A percentile compares a stretch with the other conserved stretches of the same genome.
phyloP scores from a whole-genome alignment of 1,140 invertebrate genomes.

The Anoplolepis gracilipes region DNA sequence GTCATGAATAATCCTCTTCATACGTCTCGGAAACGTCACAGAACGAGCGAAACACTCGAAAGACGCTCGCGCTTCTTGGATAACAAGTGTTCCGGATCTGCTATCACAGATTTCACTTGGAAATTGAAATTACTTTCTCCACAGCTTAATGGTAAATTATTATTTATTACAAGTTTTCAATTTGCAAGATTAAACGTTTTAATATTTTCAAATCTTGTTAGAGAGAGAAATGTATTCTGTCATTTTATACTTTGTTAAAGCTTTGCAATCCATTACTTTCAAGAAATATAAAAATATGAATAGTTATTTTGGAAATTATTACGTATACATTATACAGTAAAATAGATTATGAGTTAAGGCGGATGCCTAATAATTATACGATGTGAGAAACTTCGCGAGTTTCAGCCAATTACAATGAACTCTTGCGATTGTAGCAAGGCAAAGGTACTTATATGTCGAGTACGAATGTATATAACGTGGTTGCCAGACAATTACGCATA shows the following conservation, averaged over 20 bases:
- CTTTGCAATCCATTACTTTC: neutral
- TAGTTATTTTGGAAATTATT: neutral
- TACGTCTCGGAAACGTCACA: neutral
- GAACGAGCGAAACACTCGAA: neutral
- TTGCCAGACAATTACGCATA: slow-evolving; percentile 21
- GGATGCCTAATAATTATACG: neutral
- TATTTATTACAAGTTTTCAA: neutral
- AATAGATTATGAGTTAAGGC: neutral
- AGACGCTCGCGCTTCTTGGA: neutral
- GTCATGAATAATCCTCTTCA: slow-evolving; percentile 21
- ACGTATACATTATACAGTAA: no score
- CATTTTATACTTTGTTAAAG: neutral
- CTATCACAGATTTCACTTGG: slow-evolving; percentile 1
- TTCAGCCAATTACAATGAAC: slow-evolving; percentile 49
- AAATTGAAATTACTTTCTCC: neutral
- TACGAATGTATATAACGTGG: slow-evolving; percentile 6
- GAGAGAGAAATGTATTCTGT: neutral
- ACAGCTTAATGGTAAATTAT: neutral
- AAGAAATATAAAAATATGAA: neutral
- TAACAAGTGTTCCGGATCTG: neutral
- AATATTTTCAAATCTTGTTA: neutral
- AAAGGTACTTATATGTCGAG: slow-evolving; percentile 32
- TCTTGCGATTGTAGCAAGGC: slow-evolving; percentile 24
- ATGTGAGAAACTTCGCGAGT: slow-evolving; percentile 14
- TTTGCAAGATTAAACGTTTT: neutral